Evolutionary conservation across 2,888 invertebrate species (phyloP).

Genomic region (Scaptomyza flava): DNA sequence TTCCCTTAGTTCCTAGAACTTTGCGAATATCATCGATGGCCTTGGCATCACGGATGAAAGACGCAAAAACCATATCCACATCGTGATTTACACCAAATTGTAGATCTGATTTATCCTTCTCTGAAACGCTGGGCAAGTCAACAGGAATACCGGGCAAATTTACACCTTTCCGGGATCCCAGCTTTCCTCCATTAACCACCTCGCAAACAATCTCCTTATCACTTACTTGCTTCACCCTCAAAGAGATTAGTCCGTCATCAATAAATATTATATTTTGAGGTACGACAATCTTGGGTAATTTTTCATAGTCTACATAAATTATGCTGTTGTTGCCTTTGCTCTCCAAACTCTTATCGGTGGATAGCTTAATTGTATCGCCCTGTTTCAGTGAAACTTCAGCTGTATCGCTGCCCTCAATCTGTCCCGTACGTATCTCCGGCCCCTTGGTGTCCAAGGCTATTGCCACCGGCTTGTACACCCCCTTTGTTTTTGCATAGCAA

Average conservation of each 20-base stretch:
- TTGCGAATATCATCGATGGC: conserved; percentile 93
- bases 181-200: conserved; percentile 96
- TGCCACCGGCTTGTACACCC: conserved; percentile 91
- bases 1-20: conserved; percentile 93
- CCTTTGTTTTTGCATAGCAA: conserved; percentile 89
- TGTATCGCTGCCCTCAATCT: conserved; percentile 93
- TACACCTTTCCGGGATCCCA: conserved; percentile 98
- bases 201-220: conserved; percentile 88
- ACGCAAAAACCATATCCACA: conserved; percentile 97
- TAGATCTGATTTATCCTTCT: conserved; percentile 96
- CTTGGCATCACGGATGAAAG: conserved; percentile 96
- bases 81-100: conserved; percentile 94
- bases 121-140: conserved; percentile 97
- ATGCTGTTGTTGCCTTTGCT: conserved; percentile 90
- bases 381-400: conserved; percentile 95
- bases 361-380: conserved; percentile 92
- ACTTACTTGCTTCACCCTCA: conserved; percentile 90
- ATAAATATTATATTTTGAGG: conserved; percentile 94
- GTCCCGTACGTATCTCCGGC: conserved; percentile 98
- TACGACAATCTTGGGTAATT: conserved; percentile 95
- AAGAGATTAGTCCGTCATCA: conserved; percentile 97
- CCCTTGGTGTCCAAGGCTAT: conserved; percentile 99
- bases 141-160: conserved; percentile 98
- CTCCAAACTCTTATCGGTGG: conserved; percentile 90
- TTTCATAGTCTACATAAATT: conserved; percentile 95